These are phyloP conservation scores for Peromyscus attwateri DNA, from an alignment of 2,797 vertebrate species.

Conservation along the genomic window DNA sequence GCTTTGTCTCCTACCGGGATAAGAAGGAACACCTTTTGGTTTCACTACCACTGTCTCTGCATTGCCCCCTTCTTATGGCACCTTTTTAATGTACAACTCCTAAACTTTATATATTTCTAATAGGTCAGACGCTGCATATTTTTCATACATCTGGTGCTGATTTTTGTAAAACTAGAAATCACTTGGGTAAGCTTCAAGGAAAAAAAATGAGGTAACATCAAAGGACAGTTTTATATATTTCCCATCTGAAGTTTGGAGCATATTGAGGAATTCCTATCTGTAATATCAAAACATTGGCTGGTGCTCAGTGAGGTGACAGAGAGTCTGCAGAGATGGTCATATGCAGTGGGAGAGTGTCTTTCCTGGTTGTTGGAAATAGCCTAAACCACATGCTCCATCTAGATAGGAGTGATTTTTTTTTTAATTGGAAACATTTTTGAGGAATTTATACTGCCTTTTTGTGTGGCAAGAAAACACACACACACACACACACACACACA, in stretches of 20 bases:
- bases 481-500: neutral
- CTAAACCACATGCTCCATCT: slow-evolving; percentile 75
- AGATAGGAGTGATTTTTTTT: slow-evolving; percentile 77
- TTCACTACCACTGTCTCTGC: slow-evolving; percentile 80
- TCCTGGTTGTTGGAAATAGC: neutral
- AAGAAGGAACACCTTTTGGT: slow-evolving; percentile 75
- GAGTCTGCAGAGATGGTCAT: neutral
- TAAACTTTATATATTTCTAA: slow-evolving; percentile 87
- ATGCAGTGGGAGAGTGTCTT: neutral
- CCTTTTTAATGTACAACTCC: slow-evolving; percentile 87
- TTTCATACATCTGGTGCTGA: slow-evolving; percentile 89
- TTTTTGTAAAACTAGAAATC: slow-evolving; percentile 85
- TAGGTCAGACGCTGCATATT: slow-evolving; percentile 87
- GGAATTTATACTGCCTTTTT: slow-evolving; percentile 82
- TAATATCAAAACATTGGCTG: slow-evolving; percentile 67
- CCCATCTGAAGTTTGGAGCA: slow-evolving; percentile 56
- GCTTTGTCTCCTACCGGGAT: slow-evolving; percentile 78
- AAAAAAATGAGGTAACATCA: slow-evolving; percentile 72
- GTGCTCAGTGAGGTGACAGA: slow-evolving; percentile 27
- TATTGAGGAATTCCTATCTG: slow-evolving; percentile 50
- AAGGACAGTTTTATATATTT: slow-evolving; percentile 77
- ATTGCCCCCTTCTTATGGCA: slow-evolving; percentile 85
- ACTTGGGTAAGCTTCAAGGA: slow-evolving; percentile 83
- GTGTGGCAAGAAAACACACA: slow-evolving; percentile 81
- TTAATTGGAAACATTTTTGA: slow-evolving; percentile 76